These are phyloP conservation scores for Theonella swinhoei DNA, from an alignment of 37 sponge, comb jelly and placozoan species.

Conservation along the genomic window DNA sequence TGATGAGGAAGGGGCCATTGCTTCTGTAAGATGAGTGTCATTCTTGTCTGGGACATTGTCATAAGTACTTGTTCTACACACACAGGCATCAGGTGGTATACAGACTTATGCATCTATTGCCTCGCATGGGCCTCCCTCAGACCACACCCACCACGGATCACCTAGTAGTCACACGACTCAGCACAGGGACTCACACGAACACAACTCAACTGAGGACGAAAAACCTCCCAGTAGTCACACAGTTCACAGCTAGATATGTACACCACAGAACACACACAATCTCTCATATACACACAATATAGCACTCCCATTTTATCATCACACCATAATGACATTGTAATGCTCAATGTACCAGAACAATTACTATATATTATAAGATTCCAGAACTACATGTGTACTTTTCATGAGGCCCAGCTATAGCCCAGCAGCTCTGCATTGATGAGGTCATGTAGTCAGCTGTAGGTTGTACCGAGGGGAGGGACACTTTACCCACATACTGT, in stretches of 20 bases:
- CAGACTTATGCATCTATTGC: neutral
- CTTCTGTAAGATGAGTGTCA: neutral
- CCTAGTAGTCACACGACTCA: constrained; percentile 26
- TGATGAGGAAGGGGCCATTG: neutral
- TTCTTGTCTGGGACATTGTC: too few relatives aligned
- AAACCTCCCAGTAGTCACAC: constrained; percentile 50
- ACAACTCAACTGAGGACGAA: constrained; percentile 30
- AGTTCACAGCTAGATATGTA: constrained; percentile 33
- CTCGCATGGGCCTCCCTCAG: neutral
- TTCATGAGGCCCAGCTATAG: too few relatives aligned
- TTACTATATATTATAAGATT: too few relatives aligned
- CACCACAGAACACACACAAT: neutral
- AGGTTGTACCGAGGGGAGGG: too few relatives aligned
- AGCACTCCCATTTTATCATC: neutral
- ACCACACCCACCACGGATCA: constrained; percentile 9
- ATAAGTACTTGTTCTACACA: neutral
- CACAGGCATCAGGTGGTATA: neutral
- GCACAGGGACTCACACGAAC: constrained; percentile 1
- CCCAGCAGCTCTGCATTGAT: too few relatives aligned
- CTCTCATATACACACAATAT: too few relatives aligned
- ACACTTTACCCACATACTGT: too few relatives aligned
- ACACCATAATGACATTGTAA: neutral
- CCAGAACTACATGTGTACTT: too few relatives aligned
- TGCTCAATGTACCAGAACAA: neutral
- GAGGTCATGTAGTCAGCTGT: too few relatives aligned